These are phyloP conservation scores for human (Homo sapiens) DNA, from an alignment of 2,113 vertebrate genomes.

Conservation along the genomic window DNA sequence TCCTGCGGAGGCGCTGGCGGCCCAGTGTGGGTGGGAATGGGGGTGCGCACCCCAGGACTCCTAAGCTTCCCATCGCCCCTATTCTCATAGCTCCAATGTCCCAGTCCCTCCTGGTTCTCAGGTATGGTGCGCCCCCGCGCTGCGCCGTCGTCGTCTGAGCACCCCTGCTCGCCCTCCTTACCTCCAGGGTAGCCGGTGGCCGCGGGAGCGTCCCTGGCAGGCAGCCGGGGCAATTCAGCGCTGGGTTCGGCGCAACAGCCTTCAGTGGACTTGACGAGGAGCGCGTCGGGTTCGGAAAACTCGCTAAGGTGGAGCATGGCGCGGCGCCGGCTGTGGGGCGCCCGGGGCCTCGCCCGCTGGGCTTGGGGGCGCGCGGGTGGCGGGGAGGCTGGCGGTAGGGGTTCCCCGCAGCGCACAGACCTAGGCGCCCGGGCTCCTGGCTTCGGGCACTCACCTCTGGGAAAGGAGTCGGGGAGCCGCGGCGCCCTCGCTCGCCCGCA, in stretches of 20 bases:
- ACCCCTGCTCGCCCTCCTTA: slow-evolving; percentile 52
- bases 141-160: slow-evolving; percentile 50
- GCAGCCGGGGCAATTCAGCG: slow-evolving; percentile 61
- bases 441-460: background rate
- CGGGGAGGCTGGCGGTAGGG: slow-evolving; percentile 12
- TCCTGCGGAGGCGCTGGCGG: slow-evolving; percentile 35
- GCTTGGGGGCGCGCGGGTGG: slow-evolving; percentile 32
- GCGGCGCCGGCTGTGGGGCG: slow-evolving; percentile 78
- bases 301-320: slow-evolving; percentile 95
- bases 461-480: background rate
- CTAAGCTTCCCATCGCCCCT: background rate
- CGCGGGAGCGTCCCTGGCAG: slow-evolving; percentile 66
- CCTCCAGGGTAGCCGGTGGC: slow-evolving; percentile 65
- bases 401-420: slow-evolving; percentile 33
- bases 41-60: background rate
- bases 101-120: background rate
- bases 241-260: slow-evolving; percentile 86
- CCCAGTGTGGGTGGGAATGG: background rate
- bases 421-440: background rate
- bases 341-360: slow-evolving; percentile 73
- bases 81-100: background rate
- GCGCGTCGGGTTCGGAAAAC: slow-evolving; percentile 91
- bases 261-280: slow-evolving; percentile 90
- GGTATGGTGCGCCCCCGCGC: slow-evolving; percentile 1
- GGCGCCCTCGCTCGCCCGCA: background rate